These are phyloP conservation scores for Threskiornis aethiopicus DNA, from an alignment of 2,797 vertebrate species.

Conservation along the genomic window DNA sequence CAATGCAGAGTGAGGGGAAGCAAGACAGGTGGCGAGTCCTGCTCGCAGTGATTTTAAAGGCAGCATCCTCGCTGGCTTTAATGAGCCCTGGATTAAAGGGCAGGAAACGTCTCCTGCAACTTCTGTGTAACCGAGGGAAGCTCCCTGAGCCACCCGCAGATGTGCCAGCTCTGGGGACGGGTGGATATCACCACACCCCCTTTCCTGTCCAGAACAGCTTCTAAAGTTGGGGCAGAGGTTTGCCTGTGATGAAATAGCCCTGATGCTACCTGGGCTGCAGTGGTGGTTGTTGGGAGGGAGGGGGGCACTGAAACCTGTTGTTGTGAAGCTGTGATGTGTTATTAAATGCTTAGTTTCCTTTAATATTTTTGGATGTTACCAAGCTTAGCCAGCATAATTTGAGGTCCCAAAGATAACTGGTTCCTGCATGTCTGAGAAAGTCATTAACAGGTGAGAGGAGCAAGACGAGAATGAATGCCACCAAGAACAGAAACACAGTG, in stretches of 20 bases:
- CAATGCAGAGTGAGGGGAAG: neutral
- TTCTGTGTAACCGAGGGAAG: neutral
- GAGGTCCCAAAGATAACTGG: neutral
- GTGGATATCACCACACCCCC: neutral
- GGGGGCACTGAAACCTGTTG: neutral
- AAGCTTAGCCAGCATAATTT: neutral
- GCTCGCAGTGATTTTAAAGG: neutral
- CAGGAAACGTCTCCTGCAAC: neutral
- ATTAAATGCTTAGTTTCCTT: neutral
- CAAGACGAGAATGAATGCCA: neutral
- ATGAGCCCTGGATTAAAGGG: neutral
- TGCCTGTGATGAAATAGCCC: neutral
- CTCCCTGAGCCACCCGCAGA: neutral
- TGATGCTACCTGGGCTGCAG: neutral
- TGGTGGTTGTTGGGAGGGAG: neutral
- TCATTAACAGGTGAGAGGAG: neutral
- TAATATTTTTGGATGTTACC: neutral
- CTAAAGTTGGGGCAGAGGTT: neutral
- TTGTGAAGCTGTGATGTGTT: neutral
- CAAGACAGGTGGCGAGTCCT: neutral
- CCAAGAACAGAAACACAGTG: neutral
- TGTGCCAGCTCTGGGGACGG: neutral
- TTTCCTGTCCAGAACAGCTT: neutral
- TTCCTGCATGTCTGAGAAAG: neutral
- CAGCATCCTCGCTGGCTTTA: neutral